Conservation (phyloP, 2,888 invertebrate genomes). For the Ischnura elegans region DNA sequence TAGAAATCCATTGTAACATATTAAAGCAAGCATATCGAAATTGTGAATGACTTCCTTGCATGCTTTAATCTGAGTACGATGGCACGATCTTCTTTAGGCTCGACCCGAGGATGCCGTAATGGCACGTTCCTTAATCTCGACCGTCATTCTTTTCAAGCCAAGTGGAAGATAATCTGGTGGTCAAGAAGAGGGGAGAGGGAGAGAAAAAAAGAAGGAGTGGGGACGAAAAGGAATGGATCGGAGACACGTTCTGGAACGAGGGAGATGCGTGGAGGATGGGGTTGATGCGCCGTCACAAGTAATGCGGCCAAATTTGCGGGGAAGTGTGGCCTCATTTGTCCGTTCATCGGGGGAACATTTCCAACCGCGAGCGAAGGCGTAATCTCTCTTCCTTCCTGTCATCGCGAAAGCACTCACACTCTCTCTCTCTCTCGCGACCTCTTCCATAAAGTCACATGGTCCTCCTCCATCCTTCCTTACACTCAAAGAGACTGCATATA, state of each 20-base stretch:
- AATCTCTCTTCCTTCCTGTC: constrained; percentile 37
- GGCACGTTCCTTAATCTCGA: neutral
- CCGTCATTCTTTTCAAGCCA: neutral
- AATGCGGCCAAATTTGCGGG: neutral
- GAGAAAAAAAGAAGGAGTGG: neutral
- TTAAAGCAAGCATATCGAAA: neutral
- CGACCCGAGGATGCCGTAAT: neutral
- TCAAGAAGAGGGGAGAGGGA: neutral
- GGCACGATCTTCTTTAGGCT: neutral
- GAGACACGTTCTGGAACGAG: too few relatives aligned
- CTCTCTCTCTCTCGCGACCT: neutral
- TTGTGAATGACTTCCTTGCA: neutral
- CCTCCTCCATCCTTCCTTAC: neutral
- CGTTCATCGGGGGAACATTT: constrained; percentile 37
- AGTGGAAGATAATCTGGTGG: neutral
- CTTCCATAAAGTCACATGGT: neutral
- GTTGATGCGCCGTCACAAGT: constrained; percentile 39
- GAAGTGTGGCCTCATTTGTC: constrained; percentile 55
- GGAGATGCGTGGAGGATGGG: neutral
- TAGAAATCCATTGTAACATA: neutral
- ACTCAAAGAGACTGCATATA: neutral
- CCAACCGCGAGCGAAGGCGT: constrained; percentile 26
- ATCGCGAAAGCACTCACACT: constrained; percentile 3
- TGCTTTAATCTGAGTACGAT: neutral
- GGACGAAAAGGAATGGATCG: too few relatives aligned